A percentile compares a stretch with the other conserved stretches of the same genome.
These are phyloP conservation scores for Drosophila arizonae DNA, from an alignment of 1,140 invertebrate species.

Conservation along the genomic window DNA sequence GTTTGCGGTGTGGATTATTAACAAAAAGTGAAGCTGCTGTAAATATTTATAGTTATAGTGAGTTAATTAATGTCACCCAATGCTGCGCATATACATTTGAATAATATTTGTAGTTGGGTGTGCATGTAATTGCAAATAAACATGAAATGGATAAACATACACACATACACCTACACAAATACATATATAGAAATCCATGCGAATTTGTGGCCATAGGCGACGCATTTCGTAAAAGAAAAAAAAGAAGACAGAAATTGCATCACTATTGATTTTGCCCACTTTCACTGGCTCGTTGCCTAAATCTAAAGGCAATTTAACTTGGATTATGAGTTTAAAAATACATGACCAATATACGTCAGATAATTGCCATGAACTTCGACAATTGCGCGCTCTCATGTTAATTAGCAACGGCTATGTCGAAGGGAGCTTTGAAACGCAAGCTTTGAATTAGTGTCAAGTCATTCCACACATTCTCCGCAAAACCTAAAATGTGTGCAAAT, in stretches of 20 bases:
- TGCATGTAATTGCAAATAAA: conserved; percentile 31
- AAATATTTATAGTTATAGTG: conserved; percentile 41
- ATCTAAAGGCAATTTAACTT: conserved; percentile 20
- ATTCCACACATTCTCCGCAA: conserved; percentile 19
- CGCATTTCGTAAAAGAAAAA: conserved; percentile 25
- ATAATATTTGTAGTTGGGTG: neutral
- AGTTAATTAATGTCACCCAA: conserved; percentile 16
- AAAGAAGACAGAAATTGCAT: conserved; percentile 55
- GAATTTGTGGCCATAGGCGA: conserved; percentile 24
- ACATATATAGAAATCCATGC: conserved; percentile 31
- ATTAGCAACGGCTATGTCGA: conserved; percentile 19
- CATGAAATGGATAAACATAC: conserved; percentile 29
- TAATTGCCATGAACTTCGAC: conserved; percentile 43
- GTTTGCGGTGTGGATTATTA: conserved; percentile 46
- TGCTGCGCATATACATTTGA: neutral
- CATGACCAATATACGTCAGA: conserved; percentile 45
- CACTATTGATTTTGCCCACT: conserved; percentile 78
- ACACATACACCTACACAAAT: conserved; percentile 15
- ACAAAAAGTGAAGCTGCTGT: conserved; percentile 43
- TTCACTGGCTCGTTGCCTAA: conserved; percentile 53
- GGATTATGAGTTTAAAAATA: conserved; percentile 19
- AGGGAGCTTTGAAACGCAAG: conserved; percentile 32
- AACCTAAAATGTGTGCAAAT: conserved; percentile 44
- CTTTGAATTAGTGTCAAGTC: conserved; percentile 36
- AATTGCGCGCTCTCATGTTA: conserved; percentile 47